Evolutionary conservation across 2,113 vertebrate genomes (phyloP), one percentile per base, ranked within the genome.

Genomic region (Lontra canadensis): DNA sequence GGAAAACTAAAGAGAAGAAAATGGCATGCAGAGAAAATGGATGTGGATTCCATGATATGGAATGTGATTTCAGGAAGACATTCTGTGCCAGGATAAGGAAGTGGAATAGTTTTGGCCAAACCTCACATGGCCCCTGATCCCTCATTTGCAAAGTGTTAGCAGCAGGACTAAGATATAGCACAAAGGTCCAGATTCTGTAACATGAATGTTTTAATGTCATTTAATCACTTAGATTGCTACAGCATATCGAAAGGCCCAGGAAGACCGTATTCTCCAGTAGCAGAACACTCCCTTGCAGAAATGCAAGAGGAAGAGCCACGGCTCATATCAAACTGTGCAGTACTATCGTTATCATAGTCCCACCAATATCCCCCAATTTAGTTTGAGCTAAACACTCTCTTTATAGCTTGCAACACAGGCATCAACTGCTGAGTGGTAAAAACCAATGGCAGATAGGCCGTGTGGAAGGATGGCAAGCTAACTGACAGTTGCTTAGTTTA

Each of bases 291-390:
- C 25, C 59, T 80, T 83, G n/a, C 71, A 97, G 42, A 97, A 92
- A 95, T 81, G 65, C 57, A 92, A 67, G 71, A 92, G 69, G n/a
- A 92, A 96, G 61, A 36, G 52, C 59, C 84, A 79, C 1, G 2
- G 63, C 93, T 84, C 34, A 47, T 81, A 93, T 90, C 94, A 89
- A 67, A 91, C 88, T 98, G 88, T 95, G 84, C 47, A 42, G 59
- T 79, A 85, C n/a, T 95, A 12, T 94, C 87, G 52, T 97, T 98
- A 97, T 95, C 95, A 94, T 88, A 87, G 79, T 94, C 49, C 95
- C 61, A 87, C 87, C 57, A 93, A 97, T 95, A 97, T 95, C 94
- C 17, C 90, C 71, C 81, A 95, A 95, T 90, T 96, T 95, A 95
- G 61, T 95, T 87, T 96, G 80, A 87, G 20, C 42, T 95, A 98